Base-by-base conservation (phyloP, 1,140 invertebrate genomes). In the Aphis gossypii region DNA sequence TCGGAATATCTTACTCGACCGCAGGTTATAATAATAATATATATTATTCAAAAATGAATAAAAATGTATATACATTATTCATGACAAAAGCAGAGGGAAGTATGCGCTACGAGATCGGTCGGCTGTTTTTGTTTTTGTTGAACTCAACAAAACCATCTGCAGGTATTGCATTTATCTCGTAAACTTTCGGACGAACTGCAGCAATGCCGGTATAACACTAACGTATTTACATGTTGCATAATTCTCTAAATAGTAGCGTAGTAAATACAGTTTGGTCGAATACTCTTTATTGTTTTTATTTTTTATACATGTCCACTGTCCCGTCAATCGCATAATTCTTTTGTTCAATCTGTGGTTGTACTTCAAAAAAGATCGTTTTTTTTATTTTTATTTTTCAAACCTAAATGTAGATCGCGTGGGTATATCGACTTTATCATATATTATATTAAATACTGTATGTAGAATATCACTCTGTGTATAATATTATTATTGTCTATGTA, bases 351-450 rank as follows among this genome's bases (percentile, higher is more conserved):
- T 11, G 60, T 76, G 60, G 14, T n/a, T 11, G 60, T 76, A 35
- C 60, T 76, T 76, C 56, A 76, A n/a, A 76, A 68, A 76, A 76
- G 14, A 76, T n/a, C n/a, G n/a, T 76, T 76, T 68, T n/a, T n/a
- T 68, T 35, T 35, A n/a, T 35, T 35, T 35, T 35, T 68, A n/a
- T 68, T 76, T 76, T 76, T 35, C 60, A 76, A 76, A 76, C n/a
- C 60, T 14, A 6, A 76, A 18, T 14, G 14, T n/a, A 14, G 30
- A 4, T 5, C 30, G 60, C 60, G 60, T 76, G 30, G 60, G 60
- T 76, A 30, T 76, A 76, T n/a, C n/a, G 18, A 51, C 48, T 51
- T 18, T 46, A 46, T 46, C 48, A 51, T 51, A 18, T 51, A 46
- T 11, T 68, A n/a, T n/a, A 18, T 30, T 68, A 5, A n/a, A 68